These are phyloP conservation scores for Gortyna flavago DNA, from an alignment of 2,888 invertebrate species.

Conservation along the genomic window DNA sequence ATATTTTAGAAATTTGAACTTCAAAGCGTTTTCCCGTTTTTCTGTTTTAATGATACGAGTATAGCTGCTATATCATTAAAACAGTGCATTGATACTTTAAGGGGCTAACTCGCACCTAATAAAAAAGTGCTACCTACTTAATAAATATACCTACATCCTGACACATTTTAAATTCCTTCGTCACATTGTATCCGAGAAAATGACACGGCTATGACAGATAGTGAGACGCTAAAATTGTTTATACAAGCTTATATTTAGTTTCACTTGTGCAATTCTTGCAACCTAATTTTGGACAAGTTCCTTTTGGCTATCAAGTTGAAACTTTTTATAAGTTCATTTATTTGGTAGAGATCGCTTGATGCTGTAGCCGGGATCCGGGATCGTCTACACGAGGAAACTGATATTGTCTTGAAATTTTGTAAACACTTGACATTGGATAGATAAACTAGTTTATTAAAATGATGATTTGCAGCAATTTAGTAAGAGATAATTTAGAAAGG, in stretches of 20 bases:
- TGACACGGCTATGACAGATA: not conserved
- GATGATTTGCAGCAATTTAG: not conserved
- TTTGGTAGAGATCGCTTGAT: not conserved
- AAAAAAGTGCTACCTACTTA: not conserved
- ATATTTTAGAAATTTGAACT: not conserved
- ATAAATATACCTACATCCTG: not conserved
- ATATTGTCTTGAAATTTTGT: constrained; percentile 2
- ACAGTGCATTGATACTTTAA: not conserved
- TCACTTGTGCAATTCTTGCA: not conserved
- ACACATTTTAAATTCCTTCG: not conserved
- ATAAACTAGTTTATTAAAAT: not conserved
- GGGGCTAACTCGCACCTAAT: not conserved
- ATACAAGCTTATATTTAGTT: not conserved
- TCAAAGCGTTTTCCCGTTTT: not conserved
- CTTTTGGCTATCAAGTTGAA: not conserved
- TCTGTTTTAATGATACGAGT: not conserved
- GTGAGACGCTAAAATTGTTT: not conserved
- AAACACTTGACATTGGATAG: not conserved
- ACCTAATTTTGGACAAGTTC: not conserved
- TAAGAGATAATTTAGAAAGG: not conserved
- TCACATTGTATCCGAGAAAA: not conserved
- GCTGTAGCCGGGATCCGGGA: not conserved
- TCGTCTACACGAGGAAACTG: not conserved
- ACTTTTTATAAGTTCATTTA: not conserved
- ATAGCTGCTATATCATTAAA: constrained; percentile 1